phyloP scores from a whole-genome alignment of 2,113 vertebrate genomes.

The Xiphorhynchus elegans region DNA sequence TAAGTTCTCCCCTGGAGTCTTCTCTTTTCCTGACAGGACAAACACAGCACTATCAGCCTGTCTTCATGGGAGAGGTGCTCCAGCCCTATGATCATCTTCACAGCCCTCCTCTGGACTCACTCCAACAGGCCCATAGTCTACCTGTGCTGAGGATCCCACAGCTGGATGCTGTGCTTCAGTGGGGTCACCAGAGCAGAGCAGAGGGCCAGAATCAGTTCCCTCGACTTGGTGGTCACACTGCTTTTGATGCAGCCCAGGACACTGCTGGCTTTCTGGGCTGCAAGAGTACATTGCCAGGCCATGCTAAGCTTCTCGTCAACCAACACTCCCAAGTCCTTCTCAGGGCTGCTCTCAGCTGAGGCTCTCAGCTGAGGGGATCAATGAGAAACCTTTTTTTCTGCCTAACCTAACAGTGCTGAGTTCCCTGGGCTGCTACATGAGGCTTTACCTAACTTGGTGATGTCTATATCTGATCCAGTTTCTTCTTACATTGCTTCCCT shows the following conservation, averaged over 20 bases:
- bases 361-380: not conserved
- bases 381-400: not conserved
- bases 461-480: not conserved
- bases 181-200: not conserved
- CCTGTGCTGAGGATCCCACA: not conserved
- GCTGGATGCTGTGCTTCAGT: not conserved
- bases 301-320: rapidly evolving
- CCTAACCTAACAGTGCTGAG: not conserved
- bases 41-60: not conserved
- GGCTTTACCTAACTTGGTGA: not conserved
- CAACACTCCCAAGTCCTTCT: not conserved
- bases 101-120: not conserved
- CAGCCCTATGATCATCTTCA: not conserved
- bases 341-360: not conserved
- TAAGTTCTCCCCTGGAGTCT: not conserved
- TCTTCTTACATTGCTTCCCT: not conserved
- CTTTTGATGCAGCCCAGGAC: not conserved
- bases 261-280: not conserved
- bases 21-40: not conserved
- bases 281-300: not conserved
- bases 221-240: not conserved
- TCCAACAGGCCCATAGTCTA: not conserved
- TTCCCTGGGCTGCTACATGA: not conserved
- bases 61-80: not conserved
- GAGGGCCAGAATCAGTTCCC: not conserved